Percentiles rank a stretch among this genome's conserved stretches.
Evolutionary conservation across 2,113 vertebrate genomes (phyloP).

Genomic region (Mixornis gularis): DNA sequence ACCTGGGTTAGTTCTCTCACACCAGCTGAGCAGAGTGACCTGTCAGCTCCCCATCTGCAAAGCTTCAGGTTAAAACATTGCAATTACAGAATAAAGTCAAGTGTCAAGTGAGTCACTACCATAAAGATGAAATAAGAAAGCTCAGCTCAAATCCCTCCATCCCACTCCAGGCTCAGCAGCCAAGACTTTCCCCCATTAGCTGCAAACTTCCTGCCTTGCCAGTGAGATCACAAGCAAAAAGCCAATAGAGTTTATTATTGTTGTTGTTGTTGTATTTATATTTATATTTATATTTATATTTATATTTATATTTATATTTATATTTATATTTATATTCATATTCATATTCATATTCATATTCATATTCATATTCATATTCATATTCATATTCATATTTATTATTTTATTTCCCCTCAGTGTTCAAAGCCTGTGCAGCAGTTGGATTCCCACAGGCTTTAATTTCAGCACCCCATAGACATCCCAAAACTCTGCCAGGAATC

Average conservation of each 20-base stretch:
- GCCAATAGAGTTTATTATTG: neutral
- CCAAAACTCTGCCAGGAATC: neutral
- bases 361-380: too few species aligned
- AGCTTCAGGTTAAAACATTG: neutral
- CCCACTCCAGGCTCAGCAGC: neutral
- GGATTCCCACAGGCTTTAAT: neutral
- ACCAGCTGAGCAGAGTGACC: neutral
- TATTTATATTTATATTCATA: too few species aligned
- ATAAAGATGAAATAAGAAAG: constrained; percentile 12
- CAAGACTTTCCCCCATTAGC: constrained; percentile 24
- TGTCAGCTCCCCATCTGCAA: neutral
- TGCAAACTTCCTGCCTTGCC: neutral
- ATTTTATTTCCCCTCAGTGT: accelerated
- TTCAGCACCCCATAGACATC: neutral
- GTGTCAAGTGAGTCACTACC: constrained; percentile 22
- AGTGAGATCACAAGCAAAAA: constrained; percentile 3
- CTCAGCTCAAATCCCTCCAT: neutral
- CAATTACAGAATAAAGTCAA: neutral
- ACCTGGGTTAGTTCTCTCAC: neutral
- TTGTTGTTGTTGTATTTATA: too few species aligned
- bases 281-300: too few species aligned
- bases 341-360: too few species aligned
- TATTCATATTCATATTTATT: too few species aligned
- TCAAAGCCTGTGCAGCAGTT: neutral
- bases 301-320: too few species aligned